A percentile compares a stretch with the other conserved stretches of the same genome.
Conservation (phyloP, 2,888 invertebrate species). For the Epinotia ramella region DNA sequence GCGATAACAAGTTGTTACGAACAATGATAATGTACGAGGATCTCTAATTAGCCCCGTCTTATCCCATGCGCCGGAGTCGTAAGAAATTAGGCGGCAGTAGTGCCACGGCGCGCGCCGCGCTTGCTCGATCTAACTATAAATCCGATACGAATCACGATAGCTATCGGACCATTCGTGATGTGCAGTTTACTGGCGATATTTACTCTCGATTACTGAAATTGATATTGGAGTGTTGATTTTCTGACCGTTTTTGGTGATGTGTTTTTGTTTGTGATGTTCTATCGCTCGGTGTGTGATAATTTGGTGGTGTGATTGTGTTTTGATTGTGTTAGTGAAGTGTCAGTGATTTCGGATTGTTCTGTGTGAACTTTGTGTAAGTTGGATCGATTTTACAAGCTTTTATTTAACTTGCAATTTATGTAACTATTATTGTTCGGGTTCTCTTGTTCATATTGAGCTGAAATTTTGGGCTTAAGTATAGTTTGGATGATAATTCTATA, state of each 20-base stretch:
- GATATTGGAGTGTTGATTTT: constrained; percentile 5
- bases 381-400: not conserved
- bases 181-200: not conserved
- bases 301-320: constrained; percentile 9
- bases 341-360: constrained; percentile 13
- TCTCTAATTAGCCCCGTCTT: constrained; percentile 40
- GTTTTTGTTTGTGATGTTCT: constrained; percentile 7
- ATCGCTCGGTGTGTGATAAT: not conserved
- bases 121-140: constrained; percentile 53
- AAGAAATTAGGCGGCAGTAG: constrained; percentile 76
- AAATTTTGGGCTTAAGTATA: too few relatives aligned
- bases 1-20: not conserved
- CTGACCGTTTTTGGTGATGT: constrained; percentile 3
- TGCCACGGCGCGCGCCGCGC: constrained; percentile 68
- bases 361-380: constrained; percentile 28
- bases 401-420: not conserved
- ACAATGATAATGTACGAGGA: constrained; percentile 1
- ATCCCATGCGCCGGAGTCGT: constrained; percentile 54
- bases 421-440: too few relatives aligned
- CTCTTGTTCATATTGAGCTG: too few relatives aligned
- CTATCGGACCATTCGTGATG: not conserved
- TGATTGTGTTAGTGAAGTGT: constrained; percentile 9
- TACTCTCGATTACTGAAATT: not conserved
- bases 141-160: constrained; percentile 16
- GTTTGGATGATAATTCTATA: too few relatives aligned